These are phyloP conservation scores for Nibea coibor DNA, from an alignment of 2,113 vertebrate species.

Conservation along the genomic window DNA sequence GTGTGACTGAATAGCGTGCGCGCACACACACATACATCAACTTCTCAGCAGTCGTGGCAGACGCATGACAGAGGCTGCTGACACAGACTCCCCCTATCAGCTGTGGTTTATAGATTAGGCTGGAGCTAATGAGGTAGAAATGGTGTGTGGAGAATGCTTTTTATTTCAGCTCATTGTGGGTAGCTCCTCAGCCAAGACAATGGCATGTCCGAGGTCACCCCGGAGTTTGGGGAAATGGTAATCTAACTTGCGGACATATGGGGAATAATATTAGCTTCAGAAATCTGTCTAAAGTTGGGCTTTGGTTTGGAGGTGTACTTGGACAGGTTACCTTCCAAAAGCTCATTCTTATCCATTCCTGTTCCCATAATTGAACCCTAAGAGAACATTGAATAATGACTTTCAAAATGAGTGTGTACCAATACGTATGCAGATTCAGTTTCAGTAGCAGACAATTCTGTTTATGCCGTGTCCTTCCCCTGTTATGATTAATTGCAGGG, in stretches of 20 bases:
- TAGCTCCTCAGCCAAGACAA: slow-evolving; percentile 1
- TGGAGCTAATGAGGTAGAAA: slow-evolving; percentile 48
- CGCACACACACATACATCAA: background rate
- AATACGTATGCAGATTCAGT: background rate
- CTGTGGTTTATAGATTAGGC: slow-evolving; percentile 61
- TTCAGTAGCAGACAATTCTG: background rate
- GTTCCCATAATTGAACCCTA: background rate
- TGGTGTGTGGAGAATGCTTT: slow-evolving; percentile 11
- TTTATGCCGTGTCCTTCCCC: background rate
- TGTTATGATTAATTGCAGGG: slow-evolving; percentile 32
- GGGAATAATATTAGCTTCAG: slow-evolving; percentile 1
- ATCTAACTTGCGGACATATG: background rate
- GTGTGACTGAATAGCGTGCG: background rate
- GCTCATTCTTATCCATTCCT: background rate
- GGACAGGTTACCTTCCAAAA: slow-evolving; percentile 1
- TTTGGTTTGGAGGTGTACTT: slow-evolving; percentile 19
- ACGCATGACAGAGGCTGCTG: slow-evolving; percentile 41
- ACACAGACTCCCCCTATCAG: slow-evolving; percentile 22
- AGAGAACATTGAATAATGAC: slow-evolving; percentile 1
- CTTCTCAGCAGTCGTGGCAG: slow-evolving; percentile 13
- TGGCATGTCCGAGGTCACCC: slow-evolving; percentile 39
- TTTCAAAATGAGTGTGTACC: background rate
- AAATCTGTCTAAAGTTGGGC: slow-evolving; percentile 3
- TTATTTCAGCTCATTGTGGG: slow-evolving; percentile 28
- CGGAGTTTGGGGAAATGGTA: background rate